phyloP scores from a whole-genome alignment of 2,888 invertebrate genomes.

The Microctonus brassicae region DNA sequence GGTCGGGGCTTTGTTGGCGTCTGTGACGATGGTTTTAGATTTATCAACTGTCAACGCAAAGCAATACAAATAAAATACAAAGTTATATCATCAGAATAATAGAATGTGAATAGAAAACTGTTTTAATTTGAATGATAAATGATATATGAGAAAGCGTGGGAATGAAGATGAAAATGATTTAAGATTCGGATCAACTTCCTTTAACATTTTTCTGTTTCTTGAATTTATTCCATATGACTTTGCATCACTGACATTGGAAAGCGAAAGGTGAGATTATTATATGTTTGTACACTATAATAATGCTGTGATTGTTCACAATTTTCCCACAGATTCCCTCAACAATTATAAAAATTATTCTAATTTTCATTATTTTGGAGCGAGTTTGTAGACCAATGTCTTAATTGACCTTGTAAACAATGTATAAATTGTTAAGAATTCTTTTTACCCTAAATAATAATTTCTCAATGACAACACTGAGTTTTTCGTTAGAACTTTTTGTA shows the following conservation, averaged over 20 bases:
- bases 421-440: too few relatives aligned
- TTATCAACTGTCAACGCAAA: slow-evolving; percentile 71
- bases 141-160: not conserved
- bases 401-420: not conserved
- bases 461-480: not conserved
- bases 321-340: not conserved
- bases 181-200: not conserved
- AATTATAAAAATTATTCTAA: not conserved
- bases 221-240: not conserved
- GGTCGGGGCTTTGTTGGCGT: slow-evolving; percentile 71
- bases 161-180: slow-evolving; percentile 23
- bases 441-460: not conserved
- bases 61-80: not conserved
- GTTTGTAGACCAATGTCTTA: not conserved
- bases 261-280: not conserved
- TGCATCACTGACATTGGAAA: slow-evolving; percentile 11
- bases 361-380: not conserved
- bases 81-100: not conserved
- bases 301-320: not conserved
- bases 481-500: not conserved
- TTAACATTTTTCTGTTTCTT: not conserved
- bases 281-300: not conserved
- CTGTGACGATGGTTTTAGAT: slow-evolving; percentile 80
- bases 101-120: not conserved
- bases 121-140: not conserved